Conservation (phyloP, 1,140 invertebrate genomes). For the Nomia melanderi region DNA sequence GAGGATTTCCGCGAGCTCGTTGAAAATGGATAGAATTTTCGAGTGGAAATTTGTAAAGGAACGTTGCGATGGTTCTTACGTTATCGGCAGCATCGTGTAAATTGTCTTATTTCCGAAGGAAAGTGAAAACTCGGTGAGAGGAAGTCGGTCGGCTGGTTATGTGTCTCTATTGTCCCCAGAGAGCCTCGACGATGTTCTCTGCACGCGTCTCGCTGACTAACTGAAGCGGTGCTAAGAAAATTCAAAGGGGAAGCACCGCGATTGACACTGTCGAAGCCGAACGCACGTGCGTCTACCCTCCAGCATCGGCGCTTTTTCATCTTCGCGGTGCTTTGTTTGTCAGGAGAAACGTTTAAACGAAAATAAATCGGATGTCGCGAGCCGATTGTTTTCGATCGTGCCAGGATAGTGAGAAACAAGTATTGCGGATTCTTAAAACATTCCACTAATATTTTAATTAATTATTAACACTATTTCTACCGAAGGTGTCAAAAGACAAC, state of each 20-base stretch:
- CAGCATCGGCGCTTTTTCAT: background rate
- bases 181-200: conserved; percentile 5
- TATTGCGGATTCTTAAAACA: too few species aligned
- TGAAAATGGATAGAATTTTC: background rate
- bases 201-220: conserved; percentile 8
- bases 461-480: too few species aligned
- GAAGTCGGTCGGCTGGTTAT: too few species aligned
- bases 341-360: too few species aligned
- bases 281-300: conserved; percentile 4
- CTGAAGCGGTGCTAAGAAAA: conserved; percentile 22
- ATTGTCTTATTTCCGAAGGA: background rate
- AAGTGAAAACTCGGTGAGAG: background rate
- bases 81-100: background rate
- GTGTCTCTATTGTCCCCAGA: background rate
- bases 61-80: background rate
- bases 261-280: conserved; percentile 31
- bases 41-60: background rate
- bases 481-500: too few species aligned
- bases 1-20: background rate
- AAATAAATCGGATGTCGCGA: background rate
- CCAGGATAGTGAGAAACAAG: too few species aligned
- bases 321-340: background rate
- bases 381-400: background rate
- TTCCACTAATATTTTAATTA: too few species aligned
- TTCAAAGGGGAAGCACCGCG: conserved; percentile 33